Percentiles rank a stretch among this genome's conserved stretches.
Conservation (phyloP, 2,888 invertebrate genomes). For the Nomada goodeniana region DNA sequence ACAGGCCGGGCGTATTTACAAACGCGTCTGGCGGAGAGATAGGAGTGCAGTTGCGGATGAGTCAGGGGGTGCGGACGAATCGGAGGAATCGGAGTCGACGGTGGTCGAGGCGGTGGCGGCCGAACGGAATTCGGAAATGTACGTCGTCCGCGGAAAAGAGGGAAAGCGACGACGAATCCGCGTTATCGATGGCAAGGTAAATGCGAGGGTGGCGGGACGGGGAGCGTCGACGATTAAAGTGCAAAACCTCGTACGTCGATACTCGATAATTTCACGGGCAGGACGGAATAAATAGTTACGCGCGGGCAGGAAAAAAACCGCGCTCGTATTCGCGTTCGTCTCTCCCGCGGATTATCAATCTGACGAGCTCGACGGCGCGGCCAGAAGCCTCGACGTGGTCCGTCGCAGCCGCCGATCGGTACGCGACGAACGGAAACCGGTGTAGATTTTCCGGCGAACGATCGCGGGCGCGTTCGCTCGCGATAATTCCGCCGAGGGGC, state of each 20-base stretch:
- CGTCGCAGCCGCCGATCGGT: no score
- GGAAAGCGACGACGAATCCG: conserved; percentile 58
- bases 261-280: conserved; percentile 65
- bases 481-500: conserved; percentile 66
- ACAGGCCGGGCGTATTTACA: conserved; percentile 27
- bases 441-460: not conserved
- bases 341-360: no score
- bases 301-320: no score
- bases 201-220: conserved; percentile 36
- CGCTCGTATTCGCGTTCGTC: no score
- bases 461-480: not conserved
- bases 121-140: conserved; percentile 31
- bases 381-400: not conserved
- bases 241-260: conserved; percentile 71
- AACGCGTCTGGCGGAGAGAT: conserved; percentile 31
- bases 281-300: conserved; percentile 26
- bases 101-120: not conserved
- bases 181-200: conserved; percentile 65
- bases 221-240: conserved; percentile 66
- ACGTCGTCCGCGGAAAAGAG: conserved; percentile 54
- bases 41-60: not conserved
- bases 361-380: not conserved
- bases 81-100: not conserved
- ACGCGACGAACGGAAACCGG: not conserved
- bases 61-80: not conserved